phyloP scores from a whole-genome alignment of 2,113 vertebrate genomes.

The Alces alces region DNA sequence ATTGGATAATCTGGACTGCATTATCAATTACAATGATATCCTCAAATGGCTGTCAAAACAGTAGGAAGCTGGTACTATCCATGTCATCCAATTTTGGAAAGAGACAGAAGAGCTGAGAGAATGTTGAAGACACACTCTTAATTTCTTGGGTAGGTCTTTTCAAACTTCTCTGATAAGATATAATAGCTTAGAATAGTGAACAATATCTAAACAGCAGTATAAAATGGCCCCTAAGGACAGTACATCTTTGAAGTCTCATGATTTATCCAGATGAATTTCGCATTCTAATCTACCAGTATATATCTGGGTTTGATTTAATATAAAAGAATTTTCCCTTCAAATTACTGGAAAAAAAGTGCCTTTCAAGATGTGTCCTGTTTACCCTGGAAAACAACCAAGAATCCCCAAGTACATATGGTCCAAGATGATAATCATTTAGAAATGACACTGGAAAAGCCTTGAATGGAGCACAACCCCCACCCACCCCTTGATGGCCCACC shows the following conservation, averaged over 20 bases:
- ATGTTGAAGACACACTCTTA: background rate
- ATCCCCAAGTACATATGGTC: background rate
- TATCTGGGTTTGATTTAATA: conserved; percentile 15
- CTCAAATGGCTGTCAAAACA: background rate
- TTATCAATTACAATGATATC: background rate
- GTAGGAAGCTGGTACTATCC: background rate
- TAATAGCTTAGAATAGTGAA: background rate
- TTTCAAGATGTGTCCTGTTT: background rate
- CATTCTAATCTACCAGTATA: background rate
- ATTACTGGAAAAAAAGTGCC: background rate
- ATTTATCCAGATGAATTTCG: background rate
- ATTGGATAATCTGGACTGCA: background rate
- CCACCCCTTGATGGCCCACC: background rate
- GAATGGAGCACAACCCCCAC: background rate
- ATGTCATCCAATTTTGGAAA: background rate
- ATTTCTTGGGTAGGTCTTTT: conserved; percentile 19
- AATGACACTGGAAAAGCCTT: background rate
- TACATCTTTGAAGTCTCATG: background rate
- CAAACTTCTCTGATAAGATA: background rate
- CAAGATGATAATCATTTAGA: background rate
- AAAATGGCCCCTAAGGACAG: background rate
- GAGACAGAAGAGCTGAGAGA: conserved; percentile 2
- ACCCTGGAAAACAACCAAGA: conserved; percentile 24
- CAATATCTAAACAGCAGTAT: background rate
- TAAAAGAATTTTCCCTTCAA: conserved; percentile 4